phyloP scores from a whole-genome alignment of 2,888 invertebrate species.

The Schizaphis graminum region DNA sequence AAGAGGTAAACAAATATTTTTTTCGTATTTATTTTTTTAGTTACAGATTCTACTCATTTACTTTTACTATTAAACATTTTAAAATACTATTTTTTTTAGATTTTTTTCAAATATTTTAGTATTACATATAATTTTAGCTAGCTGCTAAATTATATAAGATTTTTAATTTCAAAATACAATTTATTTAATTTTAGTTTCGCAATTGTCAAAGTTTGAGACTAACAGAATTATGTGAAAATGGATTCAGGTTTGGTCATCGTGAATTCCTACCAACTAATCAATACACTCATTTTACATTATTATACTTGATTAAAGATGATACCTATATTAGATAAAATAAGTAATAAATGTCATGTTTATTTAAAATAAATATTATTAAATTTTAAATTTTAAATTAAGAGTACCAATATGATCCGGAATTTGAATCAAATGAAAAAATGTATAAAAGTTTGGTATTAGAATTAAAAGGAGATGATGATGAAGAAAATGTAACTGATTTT shows the following conservation, averaged over 20 bases:
- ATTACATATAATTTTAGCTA: neutral
- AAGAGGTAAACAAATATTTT: slow-evolving; percentile 73
- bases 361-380: neutral
- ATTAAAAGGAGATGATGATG: slow-evolving; percentile 80
- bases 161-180: neutral
- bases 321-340: slow-evolving; percentile 90
- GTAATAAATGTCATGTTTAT: slow-evolving; percentile 74
- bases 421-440: slow-evolving; percentile 92
- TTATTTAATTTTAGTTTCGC: slow-evolving; percentile 76
- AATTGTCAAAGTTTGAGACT: slow-evolving; percentile 97
- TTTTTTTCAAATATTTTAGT: neutral
- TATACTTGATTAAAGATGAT: slow-evolving; percentile 88
- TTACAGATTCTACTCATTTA: neutral
- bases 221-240: slow-evolving; percentile 95
- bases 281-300: slow-evolving; percentile 91
- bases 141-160: neutral
- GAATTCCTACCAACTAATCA: slow-evolving; percentile 98
- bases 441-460: slow-evolving; percentile 90
- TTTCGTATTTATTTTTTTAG: neutral
- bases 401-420: slow-evolving; percentile 94
- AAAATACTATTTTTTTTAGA: neutral
- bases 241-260: slow-evolving; percentile 92
- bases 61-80: neutral
- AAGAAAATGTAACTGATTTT: slow-evolving; percentile 74
- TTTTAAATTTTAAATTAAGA: slow-evolving; percentile 78